Conservation (phyloP, 2,113 vertebrate genomes). For the Aythya baeri region DNA sequence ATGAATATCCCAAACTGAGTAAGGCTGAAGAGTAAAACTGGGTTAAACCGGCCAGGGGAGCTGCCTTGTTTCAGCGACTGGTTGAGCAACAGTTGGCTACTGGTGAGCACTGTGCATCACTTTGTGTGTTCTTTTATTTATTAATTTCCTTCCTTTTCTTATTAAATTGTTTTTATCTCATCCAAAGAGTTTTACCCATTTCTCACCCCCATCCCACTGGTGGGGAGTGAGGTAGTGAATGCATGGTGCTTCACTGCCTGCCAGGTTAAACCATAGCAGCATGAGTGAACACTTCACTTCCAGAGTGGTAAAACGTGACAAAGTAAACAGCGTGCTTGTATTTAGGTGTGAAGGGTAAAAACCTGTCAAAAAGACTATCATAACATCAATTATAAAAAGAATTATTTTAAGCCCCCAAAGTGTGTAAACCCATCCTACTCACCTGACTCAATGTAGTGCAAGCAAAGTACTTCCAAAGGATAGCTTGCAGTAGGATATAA, state of each 20-base stretch:
- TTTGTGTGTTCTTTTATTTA: neutral
- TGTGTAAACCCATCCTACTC: slow-evolving; percentile 17
- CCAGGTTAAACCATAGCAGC: neutral
- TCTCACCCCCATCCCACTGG: neutral
- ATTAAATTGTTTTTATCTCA: neutral
- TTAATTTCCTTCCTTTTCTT: neutral
- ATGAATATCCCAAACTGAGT: neutral
- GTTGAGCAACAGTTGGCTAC: too few relatives aligned
- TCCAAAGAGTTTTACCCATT: neutral
- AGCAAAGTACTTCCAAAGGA: slow-evolving; percentile 88
- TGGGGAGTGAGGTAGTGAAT: neutral
- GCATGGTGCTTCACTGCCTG: neutral
- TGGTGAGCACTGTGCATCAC: too few relatives aligned
- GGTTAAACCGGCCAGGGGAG: neutral
- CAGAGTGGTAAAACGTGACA: neutral
- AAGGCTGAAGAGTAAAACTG: neutral
- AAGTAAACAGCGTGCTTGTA: neutral
- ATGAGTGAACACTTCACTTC: neutral
- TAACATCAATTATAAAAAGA: neutral
- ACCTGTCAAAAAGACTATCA: neutral
- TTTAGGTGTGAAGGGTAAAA: neutral
- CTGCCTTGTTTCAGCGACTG: neutral
- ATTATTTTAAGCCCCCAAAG: neutral
- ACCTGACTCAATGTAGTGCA: slow-evolving; percentile 88
- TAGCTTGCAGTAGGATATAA: slow-evolving; percentile 83